Evolutionary conservation across 2,797 vertebrate species (phyloP), one percentile per base, ranked within the genome.

Genomic region (Adelosebastes latens): DNA sequence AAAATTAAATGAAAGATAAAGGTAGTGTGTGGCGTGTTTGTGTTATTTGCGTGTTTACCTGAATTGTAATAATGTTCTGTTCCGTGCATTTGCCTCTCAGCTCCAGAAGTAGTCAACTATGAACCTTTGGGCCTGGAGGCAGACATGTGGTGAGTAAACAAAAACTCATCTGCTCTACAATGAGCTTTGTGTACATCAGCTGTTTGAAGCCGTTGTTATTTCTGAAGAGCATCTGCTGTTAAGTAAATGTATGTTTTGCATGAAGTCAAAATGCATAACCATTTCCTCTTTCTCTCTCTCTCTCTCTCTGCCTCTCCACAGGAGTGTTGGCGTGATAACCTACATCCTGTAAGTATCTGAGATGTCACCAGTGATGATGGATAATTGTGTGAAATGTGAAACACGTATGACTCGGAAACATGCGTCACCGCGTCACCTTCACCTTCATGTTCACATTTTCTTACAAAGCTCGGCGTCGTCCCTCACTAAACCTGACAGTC

Each of bases 21-120:
- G 63, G 20, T 12, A 2, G 25, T 61, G 36, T n/a, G 7, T 22
- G 9, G 14, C 14, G 32, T 36, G n/a, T 42, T 14, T 63, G 13
- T 73, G 49, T 63, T 74, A 49, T 22, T 7, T 55, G 16, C 58
- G 12, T 76, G 56, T 59, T 75, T 56, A 79, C 58, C 68, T 85
- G 60, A 77, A 60, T 39, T 46, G 1, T 49, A 36, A 79, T 55
- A 14, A 59, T 3, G 3, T 29, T 0, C 5, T 80, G 24, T 72
- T 75, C 58, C 80, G 31, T 79, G 62, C 16, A 8, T 90, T 79
- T 81, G 25, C 59, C 80, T 85, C 79, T 31, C 95, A 99, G 98
- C 98, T 96, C 98, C 98, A 86, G 98, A 99, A 94, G 97, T 99
- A 69, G 98, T 99, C 71, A 99, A 99, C 95, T 99, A 99, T 89